Evolutionary conservation across 1,140 invertebrate genomes (phyloP), one percentile per base, ranked within the genome.

Genomic region (Leptinotarsa texana): DNA sequence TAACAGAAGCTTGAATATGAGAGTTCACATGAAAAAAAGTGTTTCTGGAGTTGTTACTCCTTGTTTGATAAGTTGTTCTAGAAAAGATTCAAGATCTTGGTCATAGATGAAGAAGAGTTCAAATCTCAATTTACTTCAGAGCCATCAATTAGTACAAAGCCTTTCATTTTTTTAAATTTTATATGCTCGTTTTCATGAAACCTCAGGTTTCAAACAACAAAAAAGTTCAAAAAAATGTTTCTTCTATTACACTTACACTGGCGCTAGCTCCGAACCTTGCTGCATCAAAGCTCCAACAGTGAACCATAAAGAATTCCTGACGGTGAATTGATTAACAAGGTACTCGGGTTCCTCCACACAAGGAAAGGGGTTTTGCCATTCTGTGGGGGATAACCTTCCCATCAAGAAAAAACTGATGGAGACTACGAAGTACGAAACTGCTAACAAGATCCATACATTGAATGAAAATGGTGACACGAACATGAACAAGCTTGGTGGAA

Each of bases 231-330:
- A 21, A 57, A 1, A 57, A 27, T 27, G 5, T 57, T 48, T 21
- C 69, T 27, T 65, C 17, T 5, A 75, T 49, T 8, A 6, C 5
- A 71, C 77, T 84, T 83, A 90, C 89, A 88, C 89, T 74, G 92
- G 91, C 17, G 94, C 94, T 21, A 96, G 89, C 84, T 96, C 95
- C 1, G 92, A 93, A 27, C 94, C 95, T 84, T 96, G 94, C 80
- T 95, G 94, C 87, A 97, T 91, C 62, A 96, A 88, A 74, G 91
- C 90, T 22, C 90, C 88, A 69, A 87, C 83, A 22, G 85, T 86
- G 75, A 87, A 87, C 86, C 86, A 87, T 69, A 90, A 84, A 18
- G 87, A 87, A 82, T 92, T 92, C 78, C 87, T 87, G 73, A 93
- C 86, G 75, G 86, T 90, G 83, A 93, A 93, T 82, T 91, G 90